Evolutionary conservation across 2,888 invertebrate species (phyloP).

Genomic region (Tyria jacobaeae): DNA sequence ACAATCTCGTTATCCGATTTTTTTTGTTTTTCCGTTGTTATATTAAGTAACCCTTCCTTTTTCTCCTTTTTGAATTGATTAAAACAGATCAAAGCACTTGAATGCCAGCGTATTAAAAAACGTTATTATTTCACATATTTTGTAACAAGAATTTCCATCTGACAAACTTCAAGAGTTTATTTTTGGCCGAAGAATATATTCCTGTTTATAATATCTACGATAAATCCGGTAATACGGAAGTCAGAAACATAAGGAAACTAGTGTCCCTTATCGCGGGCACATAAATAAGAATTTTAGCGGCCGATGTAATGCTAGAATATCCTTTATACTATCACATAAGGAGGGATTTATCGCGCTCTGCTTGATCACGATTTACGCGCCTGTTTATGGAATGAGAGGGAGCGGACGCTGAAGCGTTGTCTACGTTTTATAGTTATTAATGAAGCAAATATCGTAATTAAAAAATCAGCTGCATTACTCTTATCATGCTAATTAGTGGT

Average conservation of each 20-base stretch:
- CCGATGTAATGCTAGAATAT: conserved; percentile 63
- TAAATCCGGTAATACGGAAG: conserved; percentile 42
- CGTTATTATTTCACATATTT: neutral
- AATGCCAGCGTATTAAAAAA: neutral
- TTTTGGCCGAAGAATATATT: conserved; percentile 6
- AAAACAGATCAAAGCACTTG: too few species aligned
- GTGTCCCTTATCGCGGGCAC: conserved; percentile 54
- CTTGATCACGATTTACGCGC: conserved; percentile 73
- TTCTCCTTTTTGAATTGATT: too few species aligned
- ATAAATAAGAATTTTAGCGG: conserved; percentile 79
- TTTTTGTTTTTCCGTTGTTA: too few species aligned
- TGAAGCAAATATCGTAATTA: too few species aligned
- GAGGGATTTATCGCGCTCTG: conserved; percentile 72
- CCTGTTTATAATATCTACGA: conserved; percentile 16
- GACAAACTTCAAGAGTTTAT: neutral
- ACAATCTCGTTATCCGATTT: too few species aligned
- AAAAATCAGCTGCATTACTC: too few species aligned
- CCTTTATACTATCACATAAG: conserved; percentile 74
- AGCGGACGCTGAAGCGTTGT: conserved; percentile 23
- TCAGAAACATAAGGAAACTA: conserved; percentile 48
- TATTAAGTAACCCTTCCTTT: too few species aligned
- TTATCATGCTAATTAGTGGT: too few species aligned
- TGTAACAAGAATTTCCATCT: neutral
- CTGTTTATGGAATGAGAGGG: conserved; percentile 34
- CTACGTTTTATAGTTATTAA: neutral